Evolutionary conservation across 2,888 invertebrate genomes (phyloP).

Genomic region (Zygothrica quintamaculata): DNA sequence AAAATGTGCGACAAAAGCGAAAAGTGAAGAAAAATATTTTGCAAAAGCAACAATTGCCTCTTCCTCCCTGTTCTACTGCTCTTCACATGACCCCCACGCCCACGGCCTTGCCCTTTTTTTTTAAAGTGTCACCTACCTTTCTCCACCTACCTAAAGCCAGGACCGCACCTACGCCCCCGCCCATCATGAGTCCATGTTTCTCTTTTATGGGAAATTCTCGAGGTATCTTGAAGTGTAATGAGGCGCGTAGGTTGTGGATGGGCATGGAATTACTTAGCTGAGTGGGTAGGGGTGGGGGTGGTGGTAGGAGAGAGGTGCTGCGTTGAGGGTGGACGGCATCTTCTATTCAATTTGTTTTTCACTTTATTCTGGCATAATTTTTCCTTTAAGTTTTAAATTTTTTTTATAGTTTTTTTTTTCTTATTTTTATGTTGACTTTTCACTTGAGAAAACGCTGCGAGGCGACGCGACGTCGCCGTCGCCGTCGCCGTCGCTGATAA

Average conservation of each 20-base stretch:
- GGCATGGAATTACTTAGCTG: not conserved
- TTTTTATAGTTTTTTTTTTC: slow-evolving; percentile 8
- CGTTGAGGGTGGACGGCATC: slow-evolving; percentile 50
- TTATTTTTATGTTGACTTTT: slow-evolving; percentile 12
- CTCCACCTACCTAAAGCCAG: no score
- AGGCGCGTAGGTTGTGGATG: slow-evolving; percentile 46
- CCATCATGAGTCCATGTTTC: no score
- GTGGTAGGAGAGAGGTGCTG: not conserved
- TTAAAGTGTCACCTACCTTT: no score
- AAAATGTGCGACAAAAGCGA: slow-evolving; percentile 50
- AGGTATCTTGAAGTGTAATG: slow-evolving; percentile 59
- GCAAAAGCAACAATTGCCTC: slow-evolving; percentile 45
- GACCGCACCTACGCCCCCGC: not conserved
- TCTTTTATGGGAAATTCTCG: slow-evolving; percentile 43
- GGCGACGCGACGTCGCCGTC: slow-evolving; percentile 35
- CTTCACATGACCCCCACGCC: no score
- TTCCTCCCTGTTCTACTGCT: no score
- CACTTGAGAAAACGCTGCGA: slow-evolving; percentile 21
- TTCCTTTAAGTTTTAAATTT: slow-evolving; percentile 7
- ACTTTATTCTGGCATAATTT: slow-evolving; percentile 39
- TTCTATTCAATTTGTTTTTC: slow-evolving; percentile 65
- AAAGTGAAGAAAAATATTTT: slow-evolving; percentile 18
- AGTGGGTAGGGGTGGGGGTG: not conserved
- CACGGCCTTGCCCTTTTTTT: no score
- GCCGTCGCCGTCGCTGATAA: slow-evolving; percentile 59